Base-by-base conservation (phyloP, 2,113 vertebrate species). In the Oreochromis tanganicae region DNA sequence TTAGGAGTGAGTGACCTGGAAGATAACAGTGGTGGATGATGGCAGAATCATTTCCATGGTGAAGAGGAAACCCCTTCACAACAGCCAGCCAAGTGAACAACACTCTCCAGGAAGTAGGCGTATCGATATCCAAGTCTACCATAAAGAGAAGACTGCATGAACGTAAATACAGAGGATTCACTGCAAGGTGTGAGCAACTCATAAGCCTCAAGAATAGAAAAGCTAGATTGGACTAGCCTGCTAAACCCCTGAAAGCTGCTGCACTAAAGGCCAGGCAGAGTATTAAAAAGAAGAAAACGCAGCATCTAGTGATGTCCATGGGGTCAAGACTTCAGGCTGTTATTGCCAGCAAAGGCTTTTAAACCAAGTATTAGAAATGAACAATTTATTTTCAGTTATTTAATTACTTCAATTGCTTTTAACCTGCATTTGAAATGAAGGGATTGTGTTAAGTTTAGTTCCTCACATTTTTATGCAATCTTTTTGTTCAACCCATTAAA, bases 381-480 rank as follows among this genome's bases (percentile, higher is more conserved):
- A 34, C 57, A 32, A 34, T 17, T 61, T 61, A 10, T 17, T 61
- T 17, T 61, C 16, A 19, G 9, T 10, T 61, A 34, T 61, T 61
- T 61, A 61, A 61, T 61, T 19, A 34, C 9, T 61, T 10, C 29
- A 11, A 5, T 34, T 34, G 8, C 29, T 61, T 34, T 61, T 61
- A 16, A 61, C 57, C 57, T 61, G 16, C 59, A 34, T 10, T 6
- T 61, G 59, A 34, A 61, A 34, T 34, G 16, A 61, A 34, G 59
- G 0, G 9, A 34, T 34, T 1, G 29, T 61, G 29, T 61, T 61
- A 61, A 61, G 16, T 36, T 36, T 36, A 36, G 34, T 4, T 4
- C 29, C 57, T 61, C 32, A 61, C 29, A 61, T 61, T 61, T 17
- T 61, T 34, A 61, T 61, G 29, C 29, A 61, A 61, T 61, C 29